Conservation (phyloP, 2,113 vertebrate species). For the Ophiodon elongatus region DNA sequence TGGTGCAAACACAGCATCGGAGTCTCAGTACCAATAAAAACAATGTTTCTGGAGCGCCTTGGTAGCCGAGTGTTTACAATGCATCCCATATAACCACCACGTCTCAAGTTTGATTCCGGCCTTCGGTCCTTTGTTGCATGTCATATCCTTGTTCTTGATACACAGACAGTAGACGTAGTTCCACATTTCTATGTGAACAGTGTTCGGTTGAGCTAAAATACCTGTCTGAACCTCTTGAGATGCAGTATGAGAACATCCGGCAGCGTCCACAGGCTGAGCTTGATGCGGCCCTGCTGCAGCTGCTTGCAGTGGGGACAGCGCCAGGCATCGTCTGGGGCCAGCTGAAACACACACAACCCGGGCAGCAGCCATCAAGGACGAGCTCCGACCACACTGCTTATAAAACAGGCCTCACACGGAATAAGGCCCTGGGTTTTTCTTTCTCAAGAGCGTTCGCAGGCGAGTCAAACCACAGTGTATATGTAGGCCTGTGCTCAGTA, state of each 20-base stretch:
- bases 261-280: constrained; percentile 96
- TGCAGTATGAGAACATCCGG: constrained; percentile 98
- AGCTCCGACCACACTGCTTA: constrained; percentile 55
- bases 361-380: constrained; percentile 52
- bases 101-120: neutral
- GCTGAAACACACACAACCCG: constrained; percentile 81
- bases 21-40: neutral
- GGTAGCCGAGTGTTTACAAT: neutral
- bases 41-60: neutral
- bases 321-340: constrained; percentile 97
- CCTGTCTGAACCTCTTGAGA: constrained; percentile 97
- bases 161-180: neutral
- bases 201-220: constrained; percentile 57
- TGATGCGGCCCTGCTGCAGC: constrained; percentile 98
- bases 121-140: neutral
- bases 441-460: constrained; percentile 34
- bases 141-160: neutral
- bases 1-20: neutral
- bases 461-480: constrained; percentile 63
- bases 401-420: constrained; percentile 51
- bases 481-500: constrained; percentile 24
- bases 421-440: constrained; percentile 31
- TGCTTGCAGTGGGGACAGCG: constrained; percentile 98
- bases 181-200: neutral
- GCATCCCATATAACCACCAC: neutral